Evolutionary conservation across 2,888 invertebrate species (phyloP).

Genomic region (Deroplatys truncata): DNA sequence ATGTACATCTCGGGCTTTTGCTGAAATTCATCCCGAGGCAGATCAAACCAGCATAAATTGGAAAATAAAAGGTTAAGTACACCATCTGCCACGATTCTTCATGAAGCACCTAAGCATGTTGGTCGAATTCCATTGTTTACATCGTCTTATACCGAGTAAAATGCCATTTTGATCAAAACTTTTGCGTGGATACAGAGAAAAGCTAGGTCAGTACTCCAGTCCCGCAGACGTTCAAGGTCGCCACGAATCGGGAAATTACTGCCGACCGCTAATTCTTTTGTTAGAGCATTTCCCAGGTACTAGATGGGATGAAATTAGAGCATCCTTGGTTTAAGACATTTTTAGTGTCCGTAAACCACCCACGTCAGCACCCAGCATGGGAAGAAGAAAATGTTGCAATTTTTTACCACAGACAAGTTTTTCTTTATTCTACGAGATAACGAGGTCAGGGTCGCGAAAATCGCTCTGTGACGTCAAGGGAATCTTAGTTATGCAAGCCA

Average conservation of each 20-base stretch:
- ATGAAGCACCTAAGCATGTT: too few species aligned
- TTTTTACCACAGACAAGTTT: not conserved
- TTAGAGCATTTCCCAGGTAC: not conserved
- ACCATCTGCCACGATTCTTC: too few species aligned
- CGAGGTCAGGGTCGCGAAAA: not conserved
- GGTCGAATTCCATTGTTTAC: too few species aligned
- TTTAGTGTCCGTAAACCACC: not conserved
- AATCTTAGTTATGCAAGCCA: not conserved
- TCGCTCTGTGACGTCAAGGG: not conserved
- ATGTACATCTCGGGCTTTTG: too few species aligned
- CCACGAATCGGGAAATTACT: not conserved
- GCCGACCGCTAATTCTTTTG: not conserved
- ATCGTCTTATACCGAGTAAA: too few species aligned
- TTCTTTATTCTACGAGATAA: not conserved
- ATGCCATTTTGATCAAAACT: too few species aligned
- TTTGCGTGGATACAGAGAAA: too few species aligned
- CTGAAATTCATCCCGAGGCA: too few species aligned
- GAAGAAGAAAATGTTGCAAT: not conserved
- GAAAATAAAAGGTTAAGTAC: too few species aligned
- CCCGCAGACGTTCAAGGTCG: not conserved
- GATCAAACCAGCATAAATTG: too few species aligned
- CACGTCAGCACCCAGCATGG: not conserved
- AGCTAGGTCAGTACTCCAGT: not conserved
- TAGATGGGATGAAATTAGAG: not conserved
- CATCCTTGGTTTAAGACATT: not conserved